phyloP scores from a whole-genome alignment of 2,113 vertebrate genomes.

The Xenopus laevis region DNA sequence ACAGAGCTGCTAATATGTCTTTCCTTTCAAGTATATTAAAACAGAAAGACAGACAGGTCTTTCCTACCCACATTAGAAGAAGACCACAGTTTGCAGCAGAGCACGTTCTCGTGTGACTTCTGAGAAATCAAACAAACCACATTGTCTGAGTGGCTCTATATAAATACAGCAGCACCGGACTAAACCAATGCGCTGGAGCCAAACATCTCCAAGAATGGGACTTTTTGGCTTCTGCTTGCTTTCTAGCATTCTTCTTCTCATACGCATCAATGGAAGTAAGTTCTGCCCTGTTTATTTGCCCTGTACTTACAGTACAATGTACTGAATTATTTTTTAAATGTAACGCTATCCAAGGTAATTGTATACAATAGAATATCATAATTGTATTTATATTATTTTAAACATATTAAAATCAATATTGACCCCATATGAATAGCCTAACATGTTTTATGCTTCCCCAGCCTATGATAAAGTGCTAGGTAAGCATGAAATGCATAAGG shows the following conservation, averaged over 20 bases:
- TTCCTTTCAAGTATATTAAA: too few relatives aligned
- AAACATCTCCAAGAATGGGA: not conserved
- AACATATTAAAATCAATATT: too few relatives aligned
- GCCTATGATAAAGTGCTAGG: too few relatives aligned
- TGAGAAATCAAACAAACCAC: not conserved
- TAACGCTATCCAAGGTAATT: too few relatives aligned
- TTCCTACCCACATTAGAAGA: too few relatives aligned
- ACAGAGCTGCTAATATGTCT: too few relatives aligned
- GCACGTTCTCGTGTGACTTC: not conserved
- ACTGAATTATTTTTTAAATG: not conserved
- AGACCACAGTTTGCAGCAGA: too few relatives aligned
- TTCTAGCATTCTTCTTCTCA: not conserved
- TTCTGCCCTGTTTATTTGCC: not conserved
- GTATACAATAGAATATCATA: too few relatives aligned
- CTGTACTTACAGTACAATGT: not conserved
- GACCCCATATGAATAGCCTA: not conserved
- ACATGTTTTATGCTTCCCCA: not conserved
- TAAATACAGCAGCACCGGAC: not conserved
- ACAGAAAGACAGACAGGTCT: too few relatives aligned
- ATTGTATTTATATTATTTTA: not conserved
- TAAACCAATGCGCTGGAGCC: too few relatives aligned
- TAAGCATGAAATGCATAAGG: not conserved
- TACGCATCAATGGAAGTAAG: not conserved
- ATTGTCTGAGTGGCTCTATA: not conserved
- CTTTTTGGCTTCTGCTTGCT: not conserved